Evolutionary conservation across 2,797 vertebrate species (phyloP), one percentile per base, ranked within the genome.

Genomic region (Acanthurus lineatus): DNA sequence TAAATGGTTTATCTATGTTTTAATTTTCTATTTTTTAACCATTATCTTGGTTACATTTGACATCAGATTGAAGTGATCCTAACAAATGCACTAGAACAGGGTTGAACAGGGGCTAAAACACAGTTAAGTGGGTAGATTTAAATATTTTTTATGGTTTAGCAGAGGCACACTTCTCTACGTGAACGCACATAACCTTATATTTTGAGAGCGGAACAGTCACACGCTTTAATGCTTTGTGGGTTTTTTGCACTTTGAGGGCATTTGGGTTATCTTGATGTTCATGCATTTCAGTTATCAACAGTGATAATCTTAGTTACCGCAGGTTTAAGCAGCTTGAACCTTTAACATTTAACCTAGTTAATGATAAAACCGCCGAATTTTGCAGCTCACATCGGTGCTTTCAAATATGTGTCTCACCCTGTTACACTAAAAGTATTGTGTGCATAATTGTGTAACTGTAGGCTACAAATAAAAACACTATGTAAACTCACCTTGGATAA

Each of bases 241-340:
- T 42, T 42, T 35, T 25, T 54, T 44, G 61, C n/a, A 40, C 17
- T 9, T 7, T 4, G 6, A 15, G 42, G 22, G 6, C 32, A 49
- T 73, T 11, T 51, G 65, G 12, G 49, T 69, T 57, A 59, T 56
- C 63, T 69, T 49, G 15, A 38, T 64, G 51, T 42, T 14, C 8
- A n/a, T 58, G n/a, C 7, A 40, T 74, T 58, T 45, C 9, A 32
- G 0, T 47, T 63, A 51, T 45, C 53, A 6, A 40, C 20, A 70
- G 53, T 54, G 25, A 51, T 66, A 9, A 58, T 48, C 47, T 17
- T 16, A 11, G 16, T 72, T 51, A 53, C n/a, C 48, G 22, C 52
- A 63, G 2, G 11, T 67, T 48, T 49, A 9, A 44, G 5, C 4
- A 28, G 6, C 12, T 52, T 42, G 1, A 69, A 44, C n/a, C 44